Percentiles rank a stretch among this genome's conserved stretches.
These are phyloP conservation scores for Sternotherus odoratus DNA, from an alignment of 2,797 vertebrate species.

Conservation along the genomic window DNA sequence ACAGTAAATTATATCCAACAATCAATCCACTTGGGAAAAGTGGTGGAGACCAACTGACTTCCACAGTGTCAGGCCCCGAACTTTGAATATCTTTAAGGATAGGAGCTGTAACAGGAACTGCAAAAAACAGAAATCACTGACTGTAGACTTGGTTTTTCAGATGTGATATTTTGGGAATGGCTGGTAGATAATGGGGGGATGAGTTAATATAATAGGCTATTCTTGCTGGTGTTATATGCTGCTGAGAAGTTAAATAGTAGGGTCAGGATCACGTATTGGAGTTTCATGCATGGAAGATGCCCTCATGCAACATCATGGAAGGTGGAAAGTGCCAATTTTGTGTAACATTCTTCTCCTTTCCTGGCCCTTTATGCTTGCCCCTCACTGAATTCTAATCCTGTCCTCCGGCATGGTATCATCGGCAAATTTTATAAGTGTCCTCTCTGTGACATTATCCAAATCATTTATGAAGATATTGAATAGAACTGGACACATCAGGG, in stretches of 20 bases:
- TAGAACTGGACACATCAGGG: neutral
- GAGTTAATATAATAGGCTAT: neutral
- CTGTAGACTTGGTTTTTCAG: neutral
- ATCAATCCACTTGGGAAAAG: slow-evolving; percentile 80
- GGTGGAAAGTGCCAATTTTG: neutral
- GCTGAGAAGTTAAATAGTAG: neutral
- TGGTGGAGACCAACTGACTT: slow-evolving; percentile 83
- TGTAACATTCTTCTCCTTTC: neutral
- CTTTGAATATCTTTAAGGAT: slow-evolving; percentile 78
- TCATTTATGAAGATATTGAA: neutral
- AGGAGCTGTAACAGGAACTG: slow-evolving; percentile 80
- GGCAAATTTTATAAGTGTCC: neutral
- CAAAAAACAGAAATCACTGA: slow-evolving; percentile 44
- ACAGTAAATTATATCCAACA: slow-evolving; percentile 83
- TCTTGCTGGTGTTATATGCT: neutral
- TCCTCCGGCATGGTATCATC: neutral
- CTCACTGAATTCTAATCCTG: neutral
- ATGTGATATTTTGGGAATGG: neutral
- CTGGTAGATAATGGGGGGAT: neutral
- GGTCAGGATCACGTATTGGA: neutral
- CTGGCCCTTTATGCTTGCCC: neutral
- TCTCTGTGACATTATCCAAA: neutral
- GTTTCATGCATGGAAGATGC: neutral
- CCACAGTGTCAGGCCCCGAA: slow-evolving; percentile 79
- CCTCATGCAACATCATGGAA: neutral